A percentile compares a stretch with the other conserved stretches of the same genome.
Evolutionary conservation across 2,888 invertebrate genomes (phyloP).

Genomic region (Folsomia manolachei): DNA sequence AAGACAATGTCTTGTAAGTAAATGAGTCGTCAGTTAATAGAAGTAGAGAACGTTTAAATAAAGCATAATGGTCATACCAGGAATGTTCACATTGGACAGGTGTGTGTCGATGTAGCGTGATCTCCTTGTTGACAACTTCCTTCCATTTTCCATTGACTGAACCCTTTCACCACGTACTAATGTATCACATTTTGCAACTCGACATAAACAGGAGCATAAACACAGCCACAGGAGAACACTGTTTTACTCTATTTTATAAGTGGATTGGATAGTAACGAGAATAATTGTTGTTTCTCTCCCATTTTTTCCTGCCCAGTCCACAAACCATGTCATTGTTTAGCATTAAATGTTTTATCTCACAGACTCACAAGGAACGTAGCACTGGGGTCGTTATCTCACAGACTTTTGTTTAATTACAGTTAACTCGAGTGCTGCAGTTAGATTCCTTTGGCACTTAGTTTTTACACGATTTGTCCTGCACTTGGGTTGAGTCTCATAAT

Average conservation of each 20-base stretch:
- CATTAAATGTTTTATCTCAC: slow-evolving; percentile 13
- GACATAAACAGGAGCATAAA: neutral
- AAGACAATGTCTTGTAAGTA: too few species aligned
- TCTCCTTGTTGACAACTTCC: slow-evolving; percentile 8
- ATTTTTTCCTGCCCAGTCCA: too few species aligned
- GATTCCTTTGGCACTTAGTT: neutral
- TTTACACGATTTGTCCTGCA: neutral
- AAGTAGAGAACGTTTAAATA: too few species aligned
- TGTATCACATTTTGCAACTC: slow-evolving; percentile 12
- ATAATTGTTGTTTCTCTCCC: slow-evolving; percentile 7
- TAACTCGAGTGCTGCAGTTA: neutral
- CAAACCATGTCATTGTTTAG: too few species aligned
- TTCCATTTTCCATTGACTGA: slow-evolving; percentile 11
- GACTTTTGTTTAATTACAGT: neutral
- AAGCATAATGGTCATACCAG: too few species aligned
- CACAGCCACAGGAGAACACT: too few species aligned
- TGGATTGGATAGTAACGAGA: neutral
- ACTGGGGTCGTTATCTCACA: slow-evolving; percentile 10
- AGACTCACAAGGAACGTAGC: too few species aligned
- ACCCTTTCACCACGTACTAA: slow-evolving; percentile 20
- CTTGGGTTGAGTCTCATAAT: slow-evolving; percentile 27
- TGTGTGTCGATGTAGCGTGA: too few species aligned
- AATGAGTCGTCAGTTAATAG: too few species aligned
- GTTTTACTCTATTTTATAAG: neutral
- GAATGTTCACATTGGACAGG: too few species aligned